These are phyloP conservation scores for Zygothrica quintamaculata DNA, from an alignment of 2,888 invertebrate genomes.

Conservation along the genomic window DNA sequence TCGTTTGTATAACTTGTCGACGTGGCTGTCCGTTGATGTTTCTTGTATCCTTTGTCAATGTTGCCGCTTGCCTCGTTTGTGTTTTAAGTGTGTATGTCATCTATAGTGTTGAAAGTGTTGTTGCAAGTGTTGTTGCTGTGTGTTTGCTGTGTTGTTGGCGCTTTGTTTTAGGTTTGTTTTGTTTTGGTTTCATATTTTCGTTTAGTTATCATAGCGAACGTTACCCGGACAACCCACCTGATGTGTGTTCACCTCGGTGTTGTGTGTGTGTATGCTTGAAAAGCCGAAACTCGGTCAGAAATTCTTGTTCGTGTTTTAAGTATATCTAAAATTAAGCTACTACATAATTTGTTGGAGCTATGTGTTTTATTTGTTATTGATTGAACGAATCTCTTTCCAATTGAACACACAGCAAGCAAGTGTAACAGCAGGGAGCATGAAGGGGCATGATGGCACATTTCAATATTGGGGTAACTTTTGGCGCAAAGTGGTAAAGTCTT, in stretches of 20 bases:
- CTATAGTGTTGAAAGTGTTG: conserved; percentile 9
- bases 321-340: conserved; percentile 69
- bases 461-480: conserved; percentile 14
- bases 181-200: conserved; percentile 63
- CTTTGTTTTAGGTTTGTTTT: conserved; percentile 53
- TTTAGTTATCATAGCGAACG: conserved; percentile 79
- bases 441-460: too few relatives aligned
- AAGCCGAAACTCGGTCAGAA: conserved; percentile 69
- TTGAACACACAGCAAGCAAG: conserved; percentile 29
- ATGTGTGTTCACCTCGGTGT: conserved; percentile 59
- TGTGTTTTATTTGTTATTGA: conserved; percentile 66
- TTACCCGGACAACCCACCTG: conserved; percentile 69
- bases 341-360: conserved; percentile 58
- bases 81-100: conserved; percentile 66
- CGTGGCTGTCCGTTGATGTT: conserved; percentile 46
- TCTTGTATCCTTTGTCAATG: conserved; percentile 36
- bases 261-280: conserved; percentile 4
- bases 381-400: conserved; percentile 54
- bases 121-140: conserved; percentile 3
- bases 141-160: conserved; percentile 38
- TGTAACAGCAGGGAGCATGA: too few relatives aligned
- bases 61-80: conserved; percentile 49
- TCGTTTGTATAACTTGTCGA: conserved; percentile 57
- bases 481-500: too few relatives aligned
- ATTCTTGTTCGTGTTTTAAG: conserved; percentile 52